Evolutionary conservation across 2,888 invertebrate species (phyloP).

Genomic region (Caenorhabditis sulstoni): DNA sequence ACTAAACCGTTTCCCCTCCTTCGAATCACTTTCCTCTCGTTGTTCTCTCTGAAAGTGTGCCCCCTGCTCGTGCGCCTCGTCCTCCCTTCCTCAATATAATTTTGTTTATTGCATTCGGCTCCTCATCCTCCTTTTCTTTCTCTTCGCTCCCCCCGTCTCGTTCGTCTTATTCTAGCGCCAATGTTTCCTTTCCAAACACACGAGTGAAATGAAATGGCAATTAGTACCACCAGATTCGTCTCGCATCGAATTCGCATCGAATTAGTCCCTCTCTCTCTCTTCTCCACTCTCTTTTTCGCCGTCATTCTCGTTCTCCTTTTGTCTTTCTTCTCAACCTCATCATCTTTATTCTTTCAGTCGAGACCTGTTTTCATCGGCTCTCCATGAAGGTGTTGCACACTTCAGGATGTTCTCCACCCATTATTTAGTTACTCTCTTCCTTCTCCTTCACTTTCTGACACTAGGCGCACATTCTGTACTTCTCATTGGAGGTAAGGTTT

Average conservation of each 20-base stretch:
- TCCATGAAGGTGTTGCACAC: conserved; percentile 44
- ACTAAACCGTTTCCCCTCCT: no score
- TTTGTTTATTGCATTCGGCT: conserved; percentile 48
- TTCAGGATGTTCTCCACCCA: conserved; percentile 34
- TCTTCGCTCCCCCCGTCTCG: neutral
- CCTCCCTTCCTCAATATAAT: conserved; percentile 35
- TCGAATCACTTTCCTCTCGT: no score
- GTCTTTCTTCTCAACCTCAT: neutral
- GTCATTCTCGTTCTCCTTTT: conserved; percentile 2
- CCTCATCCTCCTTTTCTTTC: conserved; percentile 13
- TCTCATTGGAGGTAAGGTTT: neutral
- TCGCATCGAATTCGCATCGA: conserved; percentile 26
- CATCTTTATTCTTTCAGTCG: conserved; percentile 26
- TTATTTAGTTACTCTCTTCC: conserved; percentile 36
- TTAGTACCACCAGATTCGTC: conserved; percentile 30
- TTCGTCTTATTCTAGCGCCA: neutral
- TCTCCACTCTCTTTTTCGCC: neutral
- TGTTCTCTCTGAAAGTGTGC: neutral
- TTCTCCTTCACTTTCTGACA: neutral
- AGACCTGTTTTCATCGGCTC: conserved; percentile 45
- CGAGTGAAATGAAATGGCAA: conserved; percentile 29
- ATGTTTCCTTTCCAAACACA: conserved; percentile 5
- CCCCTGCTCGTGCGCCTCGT: no score
- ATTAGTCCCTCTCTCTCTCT: conserved; percentile 20
- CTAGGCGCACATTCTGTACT: neutral